Evolutionary conservation across 1,140 invertebrate species (phyloP), one percentile per base, ranked within the genome.

Genomic region (Pachypeltis micranthus): DNA sequence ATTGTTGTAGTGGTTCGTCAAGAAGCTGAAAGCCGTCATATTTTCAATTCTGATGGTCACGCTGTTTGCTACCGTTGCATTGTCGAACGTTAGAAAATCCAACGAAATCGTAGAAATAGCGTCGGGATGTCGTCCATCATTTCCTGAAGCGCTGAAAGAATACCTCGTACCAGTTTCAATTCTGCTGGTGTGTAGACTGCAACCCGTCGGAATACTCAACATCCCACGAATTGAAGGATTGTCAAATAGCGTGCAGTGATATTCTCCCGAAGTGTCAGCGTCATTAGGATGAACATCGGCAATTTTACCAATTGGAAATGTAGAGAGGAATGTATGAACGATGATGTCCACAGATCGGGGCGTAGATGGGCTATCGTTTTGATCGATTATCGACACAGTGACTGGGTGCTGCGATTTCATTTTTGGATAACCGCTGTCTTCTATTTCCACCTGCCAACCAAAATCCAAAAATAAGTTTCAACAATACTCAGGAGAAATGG

Each of bases 281-380:
- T 97, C 94, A 69, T 92, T 88, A 2, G 94, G 94, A 74, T 86
- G 86, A 0, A 96, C 87, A 74, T 93, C 83, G 19, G 91, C 93
- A 65, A 98, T 86, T 75, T 88, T 88, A 44, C 90, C 88, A 23
- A 80, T 68, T 0, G 86, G 85, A 67, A 78, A 74, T 57, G 79
- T 78, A 56, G 84, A 83, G 69, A 89, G 87, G 66, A 88, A 88
- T 0, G 87, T 80, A 71, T 88, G 82, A 4, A 96, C 84, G 25
- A 91, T 75, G 23, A 96, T 80, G 67, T 88, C 86, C 1, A 90
- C 86, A 21, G 86, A 87, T 67, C 93, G 80, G 7, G 91, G 79
- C 16, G 83, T 84, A 0, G 93, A 93, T 2, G 93, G 91, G 71
- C 86, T 92, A 71, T 96, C 93, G 74, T 97, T 96, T 73, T 91